Conservation (phyloP, 92 coral and sea anemone species). For the Palythoa grandiflora region DNA sequence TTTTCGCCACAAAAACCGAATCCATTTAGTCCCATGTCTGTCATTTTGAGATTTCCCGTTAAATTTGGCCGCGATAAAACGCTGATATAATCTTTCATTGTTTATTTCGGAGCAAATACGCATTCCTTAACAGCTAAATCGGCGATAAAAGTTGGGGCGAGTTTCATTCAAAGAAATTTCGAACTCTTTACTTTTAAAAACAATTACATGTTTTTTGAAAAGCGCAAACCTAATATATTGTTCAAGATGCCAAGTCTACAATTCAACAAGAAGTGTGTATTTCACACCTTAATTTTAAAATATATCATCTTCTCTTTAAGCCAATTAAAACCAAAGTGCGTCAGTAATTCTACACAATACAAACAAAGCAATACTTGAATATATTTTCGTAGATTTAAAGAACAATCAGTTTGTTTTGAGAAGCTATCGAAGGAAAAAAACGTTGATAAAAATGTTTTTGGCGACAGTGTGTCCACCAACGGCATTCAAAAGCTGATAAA, state of each 20-base stretch:
- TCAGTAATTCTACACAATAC: neutral
- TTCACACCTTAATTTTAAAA: neutral
- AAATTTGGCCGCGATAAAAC: no score
- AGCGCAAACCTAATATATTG: neutral
- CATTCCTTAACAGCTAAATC: no score
- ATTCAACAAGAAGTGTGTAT: neutral
- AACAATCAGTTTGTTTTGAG: neutral
- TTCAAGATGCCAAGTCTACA: neutral
- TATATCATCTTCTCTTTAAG: neutral
- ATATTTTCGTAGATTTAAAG: neutral
- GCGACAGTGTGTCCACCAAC: neutral
- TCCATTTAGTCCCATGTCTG: no score
- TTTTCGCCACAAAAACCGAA: no score
- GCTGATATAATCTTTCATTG: no score
- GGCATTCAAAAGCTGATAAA: neutral
- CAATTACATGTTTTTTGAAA: neutral
- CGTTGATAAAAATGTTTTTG: conserved; percentile 26
- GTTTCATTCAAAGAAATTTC: no score
- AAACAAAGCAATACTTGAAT: neutral
- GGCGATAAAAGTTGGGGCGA: no score
- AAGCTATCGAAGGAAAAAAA: neutral
- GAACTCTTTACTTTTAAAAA: no score
- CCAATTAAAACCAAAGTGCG: conserved; percentile 3
- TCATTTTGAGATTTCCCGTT: no score
- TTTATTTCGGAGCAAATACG: no score